These are phyloP conservation scores for Liolophura sinensis DNA, from an alignment of 1,140 invertebrate genomes.

Conservation along the genomic window DNA sequence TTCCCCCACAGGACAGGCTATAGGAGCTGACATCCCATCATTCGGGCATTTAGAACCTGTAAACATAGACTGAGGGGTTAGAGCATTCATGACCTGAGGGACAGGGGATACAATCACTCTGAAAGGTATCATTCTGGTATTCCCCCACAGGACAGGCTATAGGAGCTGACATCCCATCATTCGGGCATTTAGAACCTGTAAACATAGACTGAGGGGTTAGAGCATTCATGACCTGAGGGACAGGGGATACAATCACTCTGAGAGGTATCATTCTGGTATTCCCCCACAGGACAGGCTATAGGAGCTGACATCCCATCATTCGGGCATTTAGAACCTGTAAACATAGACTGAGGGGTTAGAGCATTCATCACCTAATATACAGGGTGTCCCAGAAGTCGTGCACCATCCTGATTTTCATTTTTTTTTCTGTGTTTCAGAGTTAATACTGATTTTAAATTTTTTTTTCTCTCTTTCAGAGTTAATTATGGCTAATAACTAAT, in stretches of 20 bases:
- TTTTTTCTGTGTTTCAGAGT: too few relatives aligned
- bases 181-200: conserved; percentile 48
- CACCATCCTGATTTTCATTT: too few relatives aligned
- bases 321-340: conserved; percentile 47
- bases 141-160: conserved; percentile 38
- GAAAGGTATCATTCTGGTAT: conserved; percentile 31
- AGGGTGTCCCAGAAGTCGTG: background rate
- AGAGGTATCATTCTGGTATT: conserved; percentile 32
- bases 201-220: conserved; percentile 27
- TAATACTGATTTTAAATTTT: too few relatives aligned
- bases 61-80: conserved; percentile 23
- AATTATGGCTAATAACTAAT: too few relatives aligned
- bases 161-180: conserved; percentile 25
- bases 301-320: conserved; percentile 26
- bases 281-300: conserved; percentile 37
- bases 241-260: conserved; percentile 33
- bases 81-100: conserved; percentile 45
- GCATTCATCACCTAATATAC: background rate
- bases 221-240: conserved; percentile 44
- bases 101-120: conserved; percentile 33
- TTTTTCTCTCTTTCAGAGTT: too few relatives aligned
- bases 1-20: conserved; percentile 37
- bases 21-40: conserved; percentile 27
- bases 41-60: conserved; percentile 48
- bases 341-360: background rate